Percentiles rank a stretch among this genome's conserved stretches.
These are phyloP conservation scores for Sarcophaga bullata DNA, from an alignment of 1,140 invertebrate species.

Conservation along the genomic window DNA sequence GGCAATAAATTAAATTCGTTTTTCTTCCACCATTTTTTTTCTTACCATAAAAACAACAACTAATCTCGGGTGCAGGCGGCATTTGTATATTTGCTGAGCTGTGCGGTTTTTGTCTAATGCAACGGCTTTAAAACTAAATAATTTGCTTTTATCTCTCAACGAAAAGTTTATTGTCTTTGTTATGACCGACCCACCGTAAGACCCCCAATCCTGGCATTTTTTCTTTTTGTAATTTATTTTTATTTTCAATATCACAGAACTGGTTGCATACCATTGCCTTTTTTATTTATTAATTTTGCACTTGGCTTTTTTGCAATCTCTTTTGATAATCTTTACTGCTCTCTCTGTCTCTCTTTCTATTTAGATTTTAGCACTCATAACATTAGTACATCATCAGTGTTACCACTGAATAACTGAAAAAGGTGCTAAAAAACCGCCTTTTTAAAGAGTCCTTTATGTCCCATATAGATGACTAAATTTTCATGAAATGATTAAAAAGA, in stretches of 20 bases:
- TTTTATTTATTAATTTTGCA: no score
- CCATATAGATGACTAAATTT: no score
- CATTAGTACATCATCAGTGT: no score
- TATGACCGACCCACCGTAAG: background rate
- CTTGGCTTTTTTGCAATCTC: no score
- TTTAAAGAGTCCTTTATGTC: no score
- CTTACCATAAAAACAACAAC: background rate
- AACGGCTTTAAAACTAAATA: background rate
- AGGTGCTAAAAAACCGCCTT: no score
- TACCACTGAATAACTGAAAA: no score
- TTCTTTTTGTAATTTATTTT: background rate
- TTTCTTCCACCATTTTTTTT: background rate
- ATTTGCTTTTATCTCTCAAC: background rate
- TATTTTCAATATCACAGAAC: background rate
- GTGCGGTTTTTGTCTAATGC: background rate
- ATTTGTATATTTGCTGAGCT: background rate
- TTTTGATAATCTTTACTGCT: no score
- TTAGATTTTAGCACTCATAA: no score
- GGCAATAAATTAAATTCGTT: background rate
- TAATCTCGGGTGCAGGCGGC: background rate
- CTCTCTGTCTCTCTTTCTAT: no score
- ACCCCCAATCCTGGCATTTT: slow-evolving; percentile 8
- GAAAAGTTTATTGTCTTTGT: background rate
- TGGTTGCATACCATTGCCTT: background rate
- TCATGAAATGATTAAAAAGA: no score